These are phyloP conservation scores for Oryzias dopingdopingensis DNA, from an alignment of 2,797 vertebrate genomes.

Conservation along the genomic window DNA sequence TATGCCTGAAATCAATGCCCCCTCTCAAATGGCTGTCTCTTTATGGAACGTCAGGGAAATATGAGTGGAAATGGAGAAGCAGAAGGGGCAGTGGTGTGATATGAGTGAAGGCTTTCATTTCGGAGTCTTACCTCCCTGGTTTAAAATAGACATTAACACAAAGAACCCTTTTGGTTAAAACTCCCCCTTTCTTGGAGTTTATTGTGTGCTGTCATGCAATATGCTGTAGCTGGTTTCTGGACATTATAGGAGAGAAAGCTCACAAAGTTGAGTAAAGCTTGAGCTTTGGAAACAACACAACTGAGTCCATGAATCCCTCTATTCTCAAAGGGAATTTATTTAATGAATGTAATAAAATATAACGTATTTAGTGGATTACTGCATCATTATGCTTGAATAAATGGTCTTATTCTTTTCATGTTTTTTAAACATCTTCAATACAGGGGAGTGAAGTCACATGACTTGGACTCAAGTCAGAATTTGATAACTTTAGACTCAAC, in stretches of 20 bases:
- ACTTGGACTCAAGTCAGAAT: too few relatives aligned
- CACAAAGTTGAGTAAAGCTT: slow-evolving; percentile 36
- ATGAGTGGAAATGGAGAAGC: slow-evolving; percentile 67
- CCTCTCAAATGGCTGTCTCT: slow-evolving; percentile 76
- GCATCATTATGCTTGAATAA: too few relatives aligned
- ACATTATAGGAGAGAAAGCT: slow-evolving; percentile 55
- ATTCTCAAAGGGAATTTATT: neutral
- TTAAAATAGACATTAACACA: slow-evolving; percentile 65
- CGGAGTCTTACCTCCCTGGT: slow-evolving; percentile 57
- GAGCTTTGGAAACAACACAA: neutral
- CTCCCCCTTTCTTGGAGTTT: slow-evolving; percentile 54
- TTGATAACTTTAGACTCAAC: too few relatives aligned
- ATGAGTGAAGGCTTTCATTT: slow-evolving; percentile 67
- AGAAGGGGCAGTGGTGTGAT: slow-evolving; percentile 59
- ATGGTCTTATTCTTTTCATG: too few relatives aligned
- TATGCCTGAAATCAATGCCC: slow-evolving; percentile 80
- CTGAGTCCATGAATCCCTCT: neutral
- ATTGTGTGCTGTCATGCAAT: slow-evolving; percentile 59
- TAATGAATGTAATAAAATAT: neutral
- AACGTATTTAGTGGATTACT: too few relatives aligned
- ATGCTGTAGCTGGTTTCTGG: slow-evolving; percentile 55
- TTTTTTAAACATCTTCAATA: too few relatives aligned
- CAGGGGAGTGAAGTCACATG: too few relatives aligned
- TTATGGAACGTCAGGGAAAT: slow-evolving; percentile 77
- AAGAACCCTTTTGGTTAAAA: slow-evolving; percentile 64